Evolutionary conservation across 2,113 vertebrate genomes (phyloP), one percentile per base, ranked within the genome.

Genomic region (Vidua macroura): DNA sequence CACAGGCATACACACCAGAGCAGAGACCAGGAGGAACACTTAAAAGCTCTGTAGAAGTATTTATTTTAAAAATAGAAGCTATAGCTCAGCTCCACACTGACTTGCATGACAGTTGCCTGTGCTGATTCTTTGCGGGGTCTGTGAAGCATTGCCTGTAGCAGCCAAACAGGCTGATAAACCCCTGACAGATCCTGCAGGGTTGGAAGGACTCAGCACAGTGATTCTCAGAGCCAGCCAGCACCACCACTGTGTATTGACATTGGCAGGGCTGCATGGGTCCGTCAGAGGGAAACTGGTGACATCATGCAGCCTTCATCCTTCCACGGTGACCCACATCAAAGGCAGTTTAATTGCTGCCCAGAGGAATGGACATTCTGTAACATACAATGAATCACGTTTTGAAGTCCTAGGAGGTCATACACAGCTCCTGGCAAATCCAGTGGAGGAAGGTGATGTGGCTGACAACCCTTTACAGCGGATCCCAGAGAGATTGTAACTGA

Each of bases 281-380:
- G 0, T 84, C 84, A 94, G 69, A 90, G 51, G 51, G 75, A 90
- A 96, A 79, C 51, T 62, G 84, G 63, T 97, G 96, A 97, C 88
- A 90, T 97, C 95, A 96, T 93, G 75, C 72, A 96, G 84, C 79
- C 95, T 85, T 90, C 93, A 91, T 94, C 95, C 88, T 82, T 90
- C 75, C 93, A 95, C 1, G 0, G 93, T 89, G 95, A 96, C 92
- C 95, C 95, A 95, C 95, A 96, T 96, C 96, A 96, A 96, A 96
- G 73, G 86, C 59, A 58, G 68, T 63, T 95, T 90, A 93, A 93
- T 95, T 28, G 22, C 96, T 80, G 86, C 84, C 82, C 94, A 86
- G 90, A 88, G 95, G 66, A 96, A 95, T 63, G 92, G 95, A 74
- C 76, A 23, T 90, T 95, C 96, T 92, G 81, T 90, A 93, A 93